Conservation (phyloP, 2,113 vertebrate species). For the Myanophis thanlyinensis region DNA sequence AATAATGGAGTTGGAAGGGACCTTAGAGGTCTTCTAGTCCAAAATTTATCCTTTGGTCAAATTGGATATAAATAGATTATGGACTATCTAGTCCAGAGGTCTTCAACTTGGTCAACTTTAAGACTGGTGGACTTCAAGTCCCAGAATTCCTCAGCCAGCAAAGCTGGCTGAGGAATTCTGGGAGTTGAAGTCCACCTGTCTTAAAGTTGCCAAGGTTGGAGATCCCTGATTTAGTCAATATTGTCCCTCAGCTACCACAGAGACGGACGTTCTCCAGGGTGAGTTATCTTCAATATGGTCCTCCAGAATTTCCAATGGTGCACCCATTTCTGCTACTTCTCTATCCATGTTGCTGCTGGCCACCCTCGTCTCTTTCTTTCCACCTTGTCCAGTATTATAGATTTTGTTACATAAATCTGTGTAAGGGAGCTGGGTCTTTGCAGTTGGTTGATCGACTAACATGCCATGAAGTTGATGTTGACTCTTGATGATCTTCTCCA, state of each 20-base stretch:
- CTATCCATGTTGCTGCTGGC: not conserved
- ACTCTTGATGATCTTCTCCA: not conserved
- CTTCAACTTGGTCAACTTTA: too few relatives aligned
- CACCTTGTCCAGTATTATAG: not conserved
- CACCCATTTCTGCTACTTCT: not conserved
- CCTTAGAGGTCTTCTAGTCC: not conserved
- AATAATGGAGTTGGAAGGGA: not conserved
- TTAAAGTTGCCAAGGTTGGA: too few relatives aligned
- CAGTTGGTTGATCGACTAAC: not conserved
- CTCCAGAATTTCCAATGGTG: not conserved
- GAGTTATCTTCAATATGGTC: not conserved
- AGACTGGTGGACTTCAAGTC: too few relatives aligned
- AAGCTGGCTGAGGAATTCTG: too few relatives aligned
- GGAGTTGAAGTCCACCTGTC: too few relatives aligned
- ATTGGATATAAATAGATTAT: not conserved
- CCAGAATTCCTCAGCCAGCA: too few relatives aligned
- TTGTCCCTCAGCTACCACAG: not conserved
- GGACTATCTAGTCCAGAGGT: not conserved
- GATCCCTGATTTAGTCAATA: not conserved
- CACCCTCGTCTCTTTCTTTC: not conserved
- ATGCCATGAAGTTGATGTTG: not conserved
- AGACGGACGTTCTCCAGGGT: not conserved
- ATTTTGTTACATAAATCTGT: not conserved
- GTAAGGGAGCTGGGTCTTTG: not conserved
- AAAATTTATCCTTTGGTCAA: not conserved